Evolutionary conservation across 2,888 invertebrate genomes (phyloP).

Genomic region (Calameuta filiformis): DNA sequence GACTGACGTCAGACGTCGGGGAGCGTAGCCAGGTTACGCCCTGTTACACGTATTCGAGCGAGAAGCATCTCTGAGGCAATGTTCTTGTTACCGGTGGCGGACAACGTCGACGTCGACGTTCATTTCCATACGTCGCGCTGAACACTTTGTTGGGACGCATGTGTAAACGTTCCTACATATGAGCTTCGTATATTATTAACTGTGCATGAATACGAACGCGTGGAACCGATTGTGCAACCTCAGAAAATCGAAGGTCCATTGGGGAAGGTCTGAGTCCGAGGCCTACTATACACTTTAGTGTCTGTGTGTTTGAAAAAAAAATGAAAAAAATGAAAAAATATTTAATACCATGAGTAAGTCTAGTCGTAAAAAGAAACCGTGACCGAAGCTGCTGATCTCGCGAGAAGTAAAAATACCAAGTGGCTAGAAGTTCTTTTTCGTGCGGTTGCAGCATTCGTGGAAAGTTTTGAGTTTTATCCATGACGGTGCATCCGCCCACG

Average conservation of each 20-base stretch:
- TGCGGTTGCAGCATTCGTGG: constrained; percentile 32
- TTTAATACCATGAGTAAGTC: neutral
- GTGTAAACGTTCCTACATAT: neutral
- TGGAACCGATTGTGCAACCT: neutral
- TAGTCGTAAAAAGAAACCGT: neutral
- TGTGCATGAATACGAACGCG: neutral
- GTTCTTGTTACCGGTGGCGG: neutral
- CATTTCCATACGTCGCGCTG: neutral
- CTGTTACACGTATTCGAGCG: neutral
- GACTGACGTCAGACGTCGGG: neutral
- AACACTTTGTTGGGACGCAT: neutral
- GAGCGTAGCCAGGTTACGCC: neutral
- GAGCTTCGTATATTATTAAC: neutral
- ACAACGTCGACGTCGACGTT: neutral
- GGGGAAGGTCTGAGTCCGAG: constrained; percentile 24
- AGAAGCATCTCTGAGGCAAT: neutral
- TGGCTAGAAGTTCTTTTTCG: constrained; percentile 6
- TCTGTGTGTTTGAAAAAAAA: constrained; percentile 8
- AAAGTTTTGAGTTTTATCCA: constrained; percentile 33
- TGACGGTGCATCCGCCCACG: neutral
- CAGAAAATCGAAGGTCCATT: constrained; percentile 28
- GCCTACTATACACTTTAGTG: constrained; percentile 15
- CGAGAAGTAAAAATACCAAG: constrained; percentile 44
- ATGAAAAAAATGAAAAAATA: constrained; percentile 24
- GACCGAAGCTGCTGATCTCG: neutral